A percentile compares a stretch with the other conserved stretches of the same genome.
These are phyloP conservation scores for Leptinotarsa lineolata DNA, from an alignment of 1,140 invertebrate genomes.

Conservation along the genomic window DNA sequence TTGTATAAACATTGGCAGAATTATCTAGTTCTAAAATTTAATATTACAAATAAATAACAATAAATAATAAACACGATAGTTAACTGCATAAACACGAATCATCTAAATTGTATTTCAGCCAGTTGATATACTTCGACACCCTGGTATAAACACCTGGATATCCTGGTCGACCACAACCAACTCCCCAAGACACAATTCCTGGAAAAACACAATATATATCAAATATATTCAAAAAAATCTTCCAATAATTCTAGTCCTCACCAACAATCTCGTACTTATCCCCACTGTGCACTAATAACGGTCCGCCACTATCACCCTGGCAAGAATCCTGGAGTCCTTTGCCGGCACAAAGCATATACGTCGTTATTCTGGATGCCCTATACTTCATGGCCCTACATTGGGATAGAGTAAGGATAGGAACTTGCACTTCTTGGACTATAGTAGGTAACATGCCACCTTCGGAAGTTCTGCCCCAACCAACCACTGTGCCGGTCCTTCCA, in stretches of 20 bases:
- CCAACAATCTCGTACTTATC: conserved; percentile 77
- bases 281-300: conserved; percentile 71
- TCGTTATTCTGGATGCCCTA: conserved; percentile 75
- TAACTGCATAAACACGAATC: conserved; percentile 64
- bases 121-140: conserved; percentile 68
- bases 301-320: conserved; percentile 84
- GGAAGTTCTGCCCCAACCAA: conserved; percentile 82
- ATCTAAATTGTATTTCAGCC: conserved; percentile 67
- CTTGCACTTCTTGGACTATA: conserved; percentile 79
- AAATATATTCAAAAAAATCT: not conserved
- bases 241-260: conserved; percentile 50
- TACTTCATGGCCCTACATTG: conserved; percentile 84
- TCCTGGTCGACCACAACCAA: conserved; percentile 66
- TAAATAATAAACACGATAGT: conserved; percentile 2
- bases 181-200: conserved; percentile 70
- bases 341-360: conserved; percentile 81
- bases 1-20: not conserved
- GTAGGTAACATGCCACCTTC: conserved; percentile 81
- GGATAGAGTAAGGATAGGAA: conserved; percentile 76
- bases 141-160: conserved; percentile 75
- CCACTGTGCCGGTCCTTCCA: conserved; percentile 73
- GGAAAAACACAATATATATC: conserved; percentile 28
- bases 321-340: conserved; percentile 80
- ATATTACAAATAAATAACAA: conserved; percentile 12
- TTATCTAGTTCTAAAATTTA: too few species aligned